These are phyloP conservation scores for Pyrocephalus nanus DNA, from an alignment of 2,797 vertebrate species.

Conservation along the genomic window DNA sequence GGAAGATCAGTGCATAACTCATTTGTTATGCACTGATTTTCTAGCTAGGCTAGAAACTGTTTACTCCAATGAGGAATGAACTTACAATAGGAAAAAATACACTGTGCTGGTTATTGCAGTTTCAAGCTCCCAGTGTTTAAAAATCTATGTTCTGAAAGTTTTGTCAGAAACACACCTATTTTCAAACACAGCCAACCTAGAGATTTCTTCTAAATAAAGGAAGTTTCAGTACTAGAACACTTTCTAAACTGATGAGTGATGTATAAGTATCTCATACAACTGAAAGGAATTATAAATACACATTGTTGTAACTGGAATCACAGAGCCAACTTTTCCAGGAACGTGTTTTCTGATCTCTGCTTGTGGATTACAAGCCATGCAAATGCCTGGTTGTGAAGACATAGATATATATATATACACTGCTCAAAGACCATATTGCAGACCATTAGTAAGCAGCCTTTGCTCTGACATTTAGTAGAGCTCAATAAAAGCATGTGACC, in stretches of 20 bases:
- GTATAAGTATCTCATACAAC: background rate
- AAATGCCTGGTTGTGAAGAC: background rate
- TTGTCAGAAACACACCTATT: background rate
- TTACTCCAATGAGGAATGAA: background rate
- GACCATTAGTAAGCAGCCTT: background rate
- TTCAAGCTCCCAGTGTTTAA: background rate
- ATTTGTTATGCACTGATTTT: too few relatives aligned
- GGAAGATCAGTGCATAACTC: background rate
- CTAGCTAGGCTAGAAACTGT: background rate
- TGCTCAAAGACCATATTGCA: background rate
- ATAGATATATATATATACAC: fast-evolving
- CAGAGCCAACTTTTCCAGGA: background rate
- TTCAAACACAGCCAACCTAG: background rate
- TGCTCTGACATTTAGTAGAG: background rate
- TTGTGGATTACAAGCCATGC: fast-evolving
- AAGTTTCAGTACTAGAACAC: background rate
- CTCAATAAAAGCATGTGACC: background rate
- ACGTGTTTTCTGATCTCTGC: background rate
- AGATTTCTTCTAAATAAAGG: background rate
- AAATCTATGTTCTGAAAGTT: background rate
- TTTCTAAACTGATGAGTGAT: background rate
- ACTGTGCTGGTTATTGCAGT: background rate
- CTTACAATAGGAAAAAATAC: background rate
- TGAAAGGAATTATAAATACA: background rate
- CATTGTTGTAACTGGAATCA: background rate